phyloP scores from a whole-genome alignment of 2,113 vertebrate species.

The Lepus americanus region DNA sequence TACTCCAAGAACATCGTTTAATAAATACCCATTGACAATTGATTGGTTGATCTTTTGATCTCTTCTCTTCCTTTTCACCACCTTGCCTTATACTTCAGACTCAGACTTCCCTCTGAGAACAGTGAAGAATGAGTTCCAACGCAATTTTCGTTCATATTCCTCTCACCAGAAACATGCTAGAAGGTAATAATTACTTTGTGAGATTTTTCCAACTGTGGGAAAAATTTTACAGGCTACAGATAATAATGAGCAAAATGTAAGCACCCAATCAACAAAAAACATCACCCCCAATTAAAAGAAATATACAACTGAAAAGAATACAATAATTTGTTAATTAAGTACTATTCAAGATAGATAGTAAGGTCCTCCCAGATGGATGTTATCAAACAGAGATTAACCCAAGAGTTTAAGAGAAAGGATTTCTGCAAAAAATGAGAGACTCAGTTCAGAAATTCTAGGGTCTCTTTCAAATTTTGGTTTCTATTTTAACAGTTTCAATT shows the following conservation, averaged over 20 bases:
- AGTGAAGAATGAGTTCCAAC: conserved; percentile 14
- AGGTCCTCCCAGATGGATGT: conserved; percentile 54
- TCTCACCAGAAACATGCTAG: not conserved
- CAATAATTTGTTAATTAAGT: conserved; percentile 67
- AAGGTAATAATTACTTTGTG: conserved; percentile 26
- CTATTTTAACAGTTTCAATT: not conserved
- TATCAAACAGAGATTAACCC: conserved; percentile 45
- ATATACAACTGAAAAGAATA: conserved; percentile 55
- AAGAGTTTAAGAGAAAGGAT: conserved; percentile 27
- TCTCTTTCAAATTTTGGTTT: conserved; percentile 34
- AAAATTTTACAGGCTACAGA: conserved; percentile 44
- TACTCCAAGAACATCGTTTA: not conserved
- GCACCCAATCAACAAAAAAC: not conserved
- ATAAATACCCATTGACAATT: not conserved
- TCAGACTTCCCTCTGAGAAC: not conserved
- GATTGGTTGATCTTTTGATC: not conserved
- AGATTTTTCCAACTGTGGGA: conserved; percentile 8
- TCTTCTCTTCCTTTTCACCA: conserved; percentile 2
- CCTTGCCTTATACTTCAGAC: not conserved
- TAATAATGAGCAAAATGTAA: conserved; percentile 31
- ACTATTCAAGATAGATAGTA: conserved; percentile 6
- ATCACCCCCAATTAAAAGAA: conserved; percentile 55
- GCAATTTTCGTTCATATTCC: conserved; percentile 10
- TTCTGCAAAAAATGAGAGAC: conserved; percentile 1
- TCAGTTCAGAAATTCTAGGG: not conserved